phyloP scores from a whole-genome alignment of 2,888 invertebrate species.

The Tipula unca region DNA sequence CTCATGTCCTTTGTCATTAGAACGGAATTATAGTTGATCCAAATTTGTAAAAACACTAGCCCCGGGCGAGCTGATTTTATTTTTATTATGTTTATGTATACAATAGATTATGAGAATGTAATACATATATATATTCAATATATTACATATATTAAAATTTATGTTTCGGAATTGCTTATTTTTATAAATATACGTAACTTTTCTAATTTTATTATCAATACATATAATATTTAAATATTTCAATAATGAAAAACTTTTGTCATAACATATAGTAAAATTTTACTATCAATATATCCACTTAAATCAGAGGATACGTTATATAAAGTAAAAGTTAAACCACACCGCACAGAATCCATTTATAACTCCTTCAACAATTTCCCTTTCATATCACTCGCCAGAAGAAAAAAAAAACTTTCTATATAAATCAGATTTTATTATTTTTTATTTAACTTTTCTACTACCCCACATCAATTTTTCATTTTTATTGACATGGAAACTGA shows the following conservation, averaged over 20 bases:
- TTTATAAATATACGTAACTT: background rate
- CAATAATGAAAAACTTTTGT: background rate
- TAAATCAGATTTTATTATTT: background rate
- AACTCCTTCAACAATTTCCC: background rate
- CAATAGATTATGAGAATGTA: background rate
- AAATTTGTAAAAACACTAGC: background rate
- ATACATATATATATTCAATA: background rate
- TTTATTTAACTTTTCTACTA: background rate
- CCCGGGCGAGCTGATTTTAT: background rate
- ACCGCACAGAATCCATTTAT: background rate
- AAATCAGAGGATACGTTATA: background rate
- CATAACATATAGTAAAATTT: background rate
- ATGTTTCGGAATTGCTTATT: background rate
- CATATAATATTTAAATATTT: background rate
- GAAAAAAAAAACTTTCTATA: background rate
- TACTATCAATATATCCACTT: background rate
- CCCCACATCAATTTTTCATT: background rate
- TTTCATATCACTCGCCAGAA: background rate
- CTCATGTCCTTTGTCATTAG: background rate
- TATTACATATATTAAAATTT: background rate
- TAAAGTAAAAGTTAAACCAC: background rate
- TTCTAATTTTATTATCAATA: background rate
- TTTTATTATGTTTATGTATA: background rate
- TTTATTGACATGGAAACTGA: slow-evolving; percentile 14
- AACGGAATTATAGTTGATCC: background rate